Evolutionary conservation across 2,113 vertebrate genomes (phyloP).

Genomic region (Leptobrachium ailaonicum): DNA sequence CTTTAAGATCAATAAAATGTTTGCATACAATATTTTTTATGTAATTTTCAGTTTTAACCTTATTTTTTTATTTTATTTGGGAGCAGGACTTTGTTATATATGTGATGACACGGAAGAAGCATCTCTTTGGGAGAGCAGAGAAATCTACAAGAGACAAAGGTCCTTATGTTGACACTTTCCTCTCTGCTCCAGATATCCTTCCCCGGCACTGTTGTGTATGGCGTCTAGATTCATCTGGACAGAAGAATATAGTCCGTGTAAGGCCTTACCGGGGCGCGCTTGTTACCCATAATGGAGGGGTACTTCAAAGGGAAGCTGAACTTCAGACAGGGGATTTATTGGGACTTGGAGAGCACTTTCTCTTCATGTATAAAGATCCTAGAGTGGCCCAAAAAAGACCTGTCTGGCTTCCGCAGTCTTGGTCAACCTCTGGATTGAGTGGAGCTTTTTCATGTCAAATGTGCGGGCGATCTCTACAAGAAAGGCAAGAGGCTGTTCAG

Average conservation of each 20-base stretch:
- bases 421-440: constrained; percentile 55
- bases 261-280: constrained; percentile 82
- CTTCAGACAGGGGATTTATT: constrained; percentile 84
- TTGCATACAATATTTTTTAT: too few species aligned
- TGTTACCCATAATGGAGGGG: constrained; percentile 83
- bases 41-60: neutral
- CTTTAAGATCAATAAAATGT: too few species aligned
- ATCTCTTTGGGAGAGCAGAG: constrained; percentile 82
- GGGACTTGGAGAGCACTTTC: constrained; percentile 83
- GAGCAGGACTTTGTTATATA: constrained; percentile 88
- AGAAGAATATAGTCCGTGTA: constrained; percentile 59
- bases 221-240: constrained; percentile 50
- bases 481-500: constrained; percentile 80
- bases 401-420: constrained; percentile 58
- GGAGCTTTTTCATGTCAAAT: constrained; percentile 64
- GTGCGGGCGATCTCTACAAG: constrained; percentile 70
- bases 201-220: constrained; percentile 79
- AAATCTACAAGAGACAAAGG: constrained; percentile 68
- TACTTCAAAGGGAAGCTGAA: constrained; percentile 78
- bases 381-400: constrained; percentile 63
- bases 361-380: constrained; percentile 90
- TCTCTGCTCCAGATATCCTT: constrained; percentile 84
- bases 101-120: constrained; percentile 83
- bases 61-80: constrained; percentile 35
- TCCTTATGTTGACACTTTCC: constrained; percentile 84